Evolutionary conservation across 2,113 vertebrate genomes (phyloP).

Genomic region (Sander vitreus): DNA sequence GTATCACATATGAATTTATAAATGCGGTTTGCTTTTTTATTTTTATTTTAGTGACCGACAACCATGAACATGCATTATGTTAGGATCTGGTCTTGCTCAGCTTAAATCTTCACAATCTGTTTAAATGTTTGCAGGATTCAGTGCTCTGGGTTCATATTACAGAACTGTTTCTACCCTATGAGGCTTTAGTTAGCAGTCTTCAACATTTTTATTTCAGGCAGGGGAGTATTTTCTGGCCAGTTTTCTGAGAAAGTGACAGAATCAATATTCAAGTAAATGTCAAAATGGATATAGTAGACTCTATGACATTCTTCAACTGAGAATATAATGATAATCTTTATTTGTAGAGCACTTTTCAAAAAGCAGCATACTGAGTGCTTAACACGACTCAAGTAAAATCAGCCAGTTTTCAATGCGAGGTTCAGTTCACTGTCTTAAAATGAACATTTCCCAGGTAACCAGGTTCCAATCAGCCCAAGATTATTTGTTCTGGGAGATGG

Average conservation of each 20-base stretch:
- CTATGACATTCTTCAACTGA: no score
- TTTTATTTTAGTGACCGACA: neutral
- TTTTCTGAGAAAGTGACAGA: neutral
- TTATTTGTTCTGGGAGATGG: no score
- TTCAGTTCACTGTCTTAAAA: neutral
- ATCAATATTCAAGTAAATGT: neutral
- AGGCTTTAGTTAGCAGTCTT: neutral
- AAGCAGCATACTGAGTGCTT: neutral
- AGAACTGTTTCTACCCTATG: neutral
- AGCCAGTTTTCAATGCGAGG: no score
- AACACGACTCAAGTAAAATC: neutral
- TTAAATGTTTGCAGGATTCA: neutral
- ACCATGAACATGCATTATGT: neutral
- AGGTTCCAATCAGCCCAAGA: no score
- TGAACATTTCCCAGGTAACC: no score
- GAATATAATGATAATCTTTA: neutral
- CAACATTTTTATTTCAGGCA: neutral
- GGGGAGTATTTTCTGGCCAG: neutral
- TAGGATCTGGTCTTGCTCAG: neutral
- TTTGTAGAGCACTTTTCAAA: neutral
- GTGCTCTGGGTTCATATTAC: neutral
- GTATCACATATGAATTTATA: neutral
- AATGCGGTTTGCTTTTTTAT: neutral
- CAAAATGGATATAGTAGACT: neutral
- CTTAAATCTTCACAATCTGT: neutral